Evolutionary conservation across 2,888 invertebrate genomes (phyloP).

Genomic region (Orthosia incerta): DNA sequence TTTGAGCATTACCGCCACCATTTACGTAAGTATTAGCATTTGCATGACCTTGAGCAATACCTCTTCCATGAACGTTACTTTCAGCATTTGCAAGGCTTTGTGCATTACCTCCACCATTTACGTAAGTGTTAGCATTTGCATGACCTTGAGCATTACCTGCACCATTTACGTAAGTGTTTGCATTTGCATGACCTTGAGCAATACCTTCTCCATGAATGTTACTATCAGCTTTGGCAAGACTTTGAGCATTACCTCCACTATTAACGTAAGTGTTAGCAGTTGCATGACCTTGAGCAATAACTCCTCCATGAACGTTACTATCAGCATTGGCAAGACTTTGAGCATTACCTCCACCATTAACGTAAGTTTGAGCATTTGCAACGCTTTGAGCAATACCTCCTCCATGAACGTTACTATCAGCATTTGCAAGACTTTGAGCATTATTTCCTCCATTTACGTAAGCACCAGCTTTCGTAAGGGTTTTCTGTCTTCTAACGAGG

Average conservation of each 20-base stretch:
- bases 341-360: background rate
- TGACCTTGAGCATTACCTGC: background rate
- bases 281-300: background rate
- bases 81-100: background rate
- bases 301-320: fast-evolving
- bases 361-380: background rate
- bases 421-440: background rate
- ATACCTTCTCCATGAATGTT: fast-evolving
- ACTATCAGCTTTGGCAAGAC: background rate
- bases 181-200: background rate
- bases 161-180: fast-evolving
- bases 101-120: background rate
- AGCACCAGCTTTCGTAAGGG: background rate
- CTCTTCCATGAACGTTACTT: fast-evolving
- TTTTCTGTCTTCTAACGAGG: background rate
- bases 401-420: fast-evolving
- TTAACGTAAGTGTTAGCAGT: background rate
- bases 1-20: background rate
- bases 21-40: background rate
- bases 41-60: background rate
- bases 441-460: fast-evolving
- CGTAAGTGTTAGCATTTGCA: background rate
- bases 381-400: background rate
- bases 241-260: background rate
- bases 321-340: background rate